Evolutionary conservation across 2,113 vertebrate genomes (phyloP), one percentile per base, ranked within the genome.

Genomic region (Amblyornis subalaris): DNA sequence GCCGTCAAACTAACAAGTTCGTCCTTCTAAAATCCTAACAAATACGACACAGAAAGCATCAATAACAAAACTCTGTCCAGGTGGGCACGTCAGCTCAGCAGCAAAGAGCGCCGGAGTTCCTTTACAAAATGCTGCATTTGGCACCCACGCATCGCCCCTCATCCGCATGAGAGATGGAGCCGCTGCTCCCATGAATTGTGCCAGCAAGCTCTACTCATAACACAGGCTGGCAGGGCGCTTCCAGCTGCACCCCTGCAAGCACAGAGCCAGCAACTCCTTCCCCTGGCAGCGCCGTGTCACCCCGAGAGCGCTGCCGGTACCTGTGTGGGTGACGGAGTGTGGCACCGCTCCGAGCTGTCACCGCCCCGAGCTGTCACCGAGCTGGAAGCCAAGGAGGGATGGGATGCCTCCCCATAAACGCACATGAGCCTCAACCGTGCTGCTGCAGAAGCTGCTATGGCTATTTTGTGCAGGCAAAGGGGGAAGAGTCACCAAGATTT

Each of bases 241-340:
- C 44, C 81, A 51, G 85, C 50, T 9, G 76, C 9, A 3, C 36
- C 2, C 3, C 2, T 38, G 11, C 8, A 53, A 40, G 25, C 22
- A 6, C 62, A 44, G 51, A 48, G 26, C 36, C 62, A 25, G 2
- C 47, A 12, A 4, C 12, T 33, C 67, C 28, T 6, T 19, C n/a
- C 53, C 13, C 66, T 14, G 81, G 47, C 51, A 7, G 5, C 3
- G n/a, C 8, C 2, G 51, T 14, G 50, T 14, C 82, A 10, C 22
- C 33, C 50, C 25, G 4, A 3, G 10, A 8, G 69, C 48, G 1
- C 42, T 24, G 73, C 42, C 8, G 1, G 10, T 16, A 2, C 24
- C 36, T 1, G 1, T 7, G 28, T 4, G 16, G 7, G 50, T 4
- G 1, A n/a, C 25, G 38, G 29, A 15, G 44, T 3, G 2, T 2